Evolutionary conservation across 2,888 invertebrate genomes (phyloP), one percentile per base, ranked within the genome.

Genomic region (Drosophila robusta): DNA sequence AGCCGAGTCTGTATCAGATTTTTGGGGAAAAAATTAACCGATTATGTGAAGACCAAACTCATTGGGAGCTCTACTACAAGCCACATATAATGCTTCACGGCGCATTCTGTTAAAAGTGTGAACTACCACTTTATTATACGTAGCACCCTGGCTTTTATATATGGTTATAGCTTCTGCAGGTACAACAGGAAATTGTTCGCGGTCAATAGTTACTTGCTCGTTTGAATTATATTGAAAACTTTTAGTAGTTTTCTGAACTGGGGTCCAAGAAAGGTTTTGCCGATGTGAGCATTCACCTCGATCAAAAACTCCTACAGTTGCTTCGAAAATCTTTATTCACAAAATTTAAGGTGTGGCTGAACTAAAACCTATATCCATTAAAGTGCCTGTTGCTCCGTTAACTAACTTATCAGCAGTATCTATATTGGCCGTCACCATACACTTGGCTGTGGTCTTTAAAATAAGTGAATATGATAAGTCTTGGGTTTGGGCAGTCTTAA

Each of bases 281-380:
- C 5, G 34, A 36, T 36, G 39, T 14, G 39, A 7, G 24, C 24
- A 12, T 12, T 42, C 24, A n/a, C n/a, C 42, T 42, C 24, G 42
- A 22, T 24, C 42, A 24, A 12, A 0, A 24, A 12, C 12, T 14
- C 39, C 39, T 14, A 16, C 14, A 39, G 1, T 39, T 14, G 16
- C 39, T 14, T 39, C 39, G 4, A 42, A 42, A n/a, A 42, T 24
- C 3, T 42, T 12, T 22, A 42, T 42, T 12, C 42, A 42, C 42
- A 42, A 5, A 42, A 22, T 42, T 22, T 12, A 24, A 6, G 42
- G 1, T 24, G 42, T 42, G 42, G 22, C 11, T 42, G 42, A 42
- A 12, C 24, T 42, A 4, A 22, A 24, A 9, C 12, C 24, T 24
- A 22, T 12, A 2, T 42, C 12, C 39, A 39, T 39, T 39, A 39